Evolutionary conservation across 2,888 invertebrate species (phyloP).

Genomic region (Litoditis marina): DNA sequence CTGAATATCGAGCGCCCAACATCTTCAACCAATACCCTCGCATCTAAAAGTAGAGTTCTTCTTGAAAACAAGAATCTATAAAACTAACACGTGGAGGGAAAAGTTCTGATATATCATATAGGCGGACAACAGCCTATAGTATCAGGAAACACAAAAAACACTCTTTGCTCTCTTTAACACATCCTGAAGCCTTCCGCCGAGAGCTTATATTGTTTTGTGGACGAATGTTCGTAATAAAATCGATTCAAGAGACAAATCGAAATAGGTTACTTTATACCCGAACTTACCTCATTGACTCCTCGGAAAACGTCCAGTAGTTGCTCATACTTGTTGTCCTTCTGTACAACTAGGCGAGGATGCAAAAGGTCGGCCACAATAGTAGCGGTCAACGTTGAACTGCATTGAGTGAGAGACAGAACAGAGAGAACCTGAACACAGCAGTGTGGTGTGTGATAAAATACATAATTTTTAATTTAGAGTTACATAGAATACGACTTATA

Average conservation of each 20-base stretch:
- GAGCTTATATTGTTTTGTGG: no score
- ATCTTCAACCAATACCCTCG: conserved; percentile 29
- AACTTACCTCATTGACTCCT: conserved; percentile 20
- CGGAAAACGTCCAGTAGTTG: conserved; percentile 16
- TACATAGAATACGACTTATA: no score
- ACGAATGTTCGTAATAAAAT: neutral
- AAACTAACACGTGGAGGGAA: neutral
- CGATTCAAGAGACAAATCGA: no score
- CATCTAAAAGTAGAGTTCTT: conserved; percentile 26
- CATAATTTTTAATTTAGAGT: no score
- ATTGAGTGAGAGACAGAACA: conserved; percentile 23
- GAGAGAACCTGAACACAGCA: conserved; percentile 25
- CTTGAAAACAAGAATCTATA: neutral
- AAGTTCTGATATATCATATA: no score
- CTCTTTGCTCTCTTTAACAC: no score
- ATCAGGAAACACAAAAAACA: neutral
- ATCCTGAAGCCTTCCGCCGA: no score
- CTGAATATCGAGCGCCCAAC: conserved; percentile 24
- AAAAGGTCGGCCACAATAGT: conserved; percentile 28
- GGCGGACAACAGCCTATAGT: no score
- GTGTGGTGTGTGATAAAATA: no score
- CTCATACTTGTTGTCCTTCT: conserved; percentile 15
- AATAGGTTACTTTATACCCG: no score
- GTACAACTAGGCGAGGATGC: conserved; percentile 24
- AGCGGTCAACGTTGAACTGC: conserved; percentile 25